Evolutionary conservation across 2,113 vertebrate genomes (phyloP).

Genomic region (Gobiocypris rarus): DNA sequence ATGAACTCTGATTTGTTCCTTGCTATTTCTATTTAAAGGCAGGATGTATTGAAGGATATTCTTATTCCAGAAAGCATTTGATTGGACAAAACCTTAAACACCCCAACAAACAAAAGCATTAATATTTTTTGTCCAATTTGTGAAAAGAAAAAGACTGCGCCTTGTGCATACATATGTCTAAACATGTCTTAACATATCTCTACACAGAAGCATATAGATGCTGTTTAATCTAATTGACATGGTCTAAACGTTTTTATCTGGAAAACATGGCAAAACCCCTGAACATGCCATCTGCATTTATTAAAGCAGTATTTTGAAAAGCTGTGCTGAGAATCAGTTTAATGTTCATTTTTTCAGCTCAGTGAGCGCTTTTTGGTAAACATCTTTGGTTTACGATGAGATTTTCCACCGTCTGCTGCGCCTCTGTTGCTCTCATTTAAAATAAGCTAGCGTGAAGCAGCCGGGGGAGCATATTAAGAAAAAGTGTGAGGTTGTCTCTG

Average conservation of each 20-base stretch:
- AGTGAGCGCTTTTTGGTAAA: constrained; percentile 20
- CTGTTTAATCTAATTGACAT: background rate
- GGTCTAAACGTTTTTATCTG: background rate
- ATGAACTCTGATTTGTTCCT: background rate
- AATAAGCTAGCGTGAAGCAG: constrained; percentile 21
- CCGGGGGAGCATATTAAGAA: constrained; percentile 3
- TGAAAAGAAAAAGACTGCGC: background rate
- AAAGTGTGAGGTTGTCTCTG: background rate
- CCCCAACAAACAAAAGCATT: background rate
- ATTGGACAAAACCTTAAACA: background rate
- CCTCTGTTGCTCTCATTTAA: constrained; percentile 15
- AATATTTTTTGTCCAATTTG: background rate
- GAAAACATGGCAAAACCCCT: background rate
- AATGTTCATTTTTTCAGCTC: constrained; percentile 33
- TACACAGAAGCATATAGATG: background rate
- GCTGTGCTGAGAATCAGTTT: background rate
- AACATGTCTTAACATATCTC: too few relatives aligned
- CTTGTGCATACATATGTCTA: background rate
- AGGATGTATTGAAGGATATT: background rate
- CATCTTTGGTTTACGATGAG: constrained; percentile 2
- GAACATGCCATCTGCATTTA: background rate
- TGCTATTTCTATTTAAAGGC: background rate
- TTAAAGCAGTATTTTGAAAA: constrained; percentile 17
- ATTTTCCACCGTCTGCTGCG: constrained; percentile 13
- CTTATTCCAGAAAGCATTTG: background rate